Percentiles rank a stretch among this genome's conserved stretches.
These are phyloP conservation scores for Ophioninae sp. DNA, from an alignment of 2,888 invertebrate genomes.

Conservation along the genomic window DNA sequence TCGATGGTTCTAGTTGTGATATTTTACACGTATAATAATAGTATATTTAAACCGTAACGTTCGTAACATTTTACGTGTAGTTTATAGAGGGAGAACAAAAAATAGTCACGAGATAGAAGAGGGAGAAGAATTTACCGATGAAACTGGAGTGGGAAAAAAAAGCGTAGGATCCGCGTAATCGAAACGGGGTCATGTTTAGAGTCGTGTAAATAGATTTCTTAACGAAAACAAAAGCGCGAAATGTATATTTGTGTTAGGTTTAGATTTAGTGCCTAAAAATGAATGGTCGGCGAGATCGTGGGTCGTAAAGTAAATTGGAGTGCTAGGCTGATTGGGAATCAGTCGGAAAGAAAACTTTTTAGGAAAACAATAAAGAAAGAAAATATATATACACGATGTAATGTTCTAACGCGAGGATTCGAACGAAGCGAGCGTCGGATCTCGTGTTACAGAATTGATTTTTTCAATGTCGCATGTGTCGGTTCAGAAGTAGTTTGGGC, in stretches of 20 bases:
- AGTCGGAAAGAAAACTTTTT: slow-evolving; percentile 4
- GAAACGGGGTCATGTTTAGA: slow-evolving; percentile 50
- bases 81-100: neutral
- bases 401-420: slow-evolving; percentile 34
- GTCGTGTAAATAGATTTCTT: slow-evolving; percentile 72
- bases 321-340: slow-evolving; percentile 31
- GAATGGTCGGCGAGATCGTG: slow-evolving; percentile 65
- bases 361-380: slow-evolving; percentile 37
- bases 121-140: slow-evolving; percentile 40
- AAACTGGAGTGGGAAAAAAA: slow-evolving; percentile 2
- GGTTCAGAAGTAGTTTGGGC: slow-evolving; percentile 39
- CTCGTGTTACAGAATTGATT: slow-evolving; percentile 8
- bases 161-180: slow-evolving; percentile 10
- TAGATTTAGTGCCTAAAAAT: slow-evolving; percentile 78
- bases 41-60: slow-evolving; percentile 70
- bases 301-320: slow-evolving; percentile 38
- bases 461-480: slow-evolving; percentile 16
- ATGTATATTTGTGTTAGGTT: slow-evolving; percentile 71
- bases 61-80: slow-evolving; percentile 44
- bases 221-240: slow-evolving; percentile 47
- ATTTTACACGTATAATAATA: slow-evolving; percentile 75
- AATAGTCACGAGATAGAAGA: slow-evolving; percentile 44
- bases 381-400: neutral
- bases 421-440: slow-evolving; percentile 3
- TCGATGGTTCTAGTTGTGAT: slow-evolving; percentile 80